Conservation (phyloP, 2,888 invertebrate genomes). For the Himalopsyche tibetana region DNA sequence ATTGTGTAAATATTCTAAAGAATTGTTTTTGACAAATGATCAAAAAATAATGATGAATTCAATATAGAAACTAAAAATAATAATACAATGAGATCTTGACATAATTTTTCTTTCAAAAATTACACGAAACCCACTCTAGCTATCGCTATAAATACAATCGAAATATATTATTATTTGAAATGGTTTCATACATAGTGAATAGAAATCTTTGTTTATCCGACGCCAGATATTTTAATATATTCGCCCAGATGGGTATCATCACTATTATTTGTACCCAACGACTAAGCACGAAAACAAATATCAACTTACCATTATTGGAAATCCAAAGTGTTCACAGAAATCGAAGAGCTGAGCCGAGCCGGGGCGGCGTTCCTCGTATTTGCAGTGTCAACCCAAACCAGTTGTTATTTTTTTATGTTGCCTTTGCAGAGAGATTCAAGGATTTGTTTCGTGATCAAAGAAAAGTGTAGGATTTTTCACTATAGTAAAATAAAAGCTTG, state of each 20-base stretch:
- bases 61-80: no score
- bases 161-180: not conserved
- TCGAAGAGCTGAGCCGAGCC: conserved; percentile 1
- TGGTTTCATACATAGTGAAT: not conserved
- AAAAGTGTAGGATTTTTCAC: conserved; percentile 29
- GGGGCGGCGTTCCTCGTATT: not conserved
- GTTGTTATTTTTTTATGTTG: conserved; percentile 40
- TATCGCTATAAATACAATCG: not conserved
- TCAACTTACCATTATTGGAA: conserved; percentile 46
- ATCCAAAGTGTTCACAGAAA: conserved; percentile 43
- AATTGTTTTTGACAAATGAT: no score
- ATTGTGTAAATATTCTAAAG: no score
- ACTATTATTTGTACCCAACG: conserved; percentile 14
- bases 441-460: conserved; percentile 37
- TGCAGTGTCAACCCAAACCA: conserved; percentile 39
- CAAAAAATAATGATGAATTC: no score
- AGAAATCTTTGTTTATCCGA: conserved; percentile 16
- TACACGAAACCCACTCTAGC: not conserved
- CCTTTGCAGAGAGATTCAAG: conserved; percentile 25
- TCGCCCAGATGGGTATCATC: conserved; percentile 32
- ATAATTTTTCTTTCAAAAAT: no score
- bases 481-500: not conserved
- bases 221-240: conserved; percentile 10
- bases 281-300: conserved; percentile 40
- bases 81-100: no score